Percentiles rank a stretch among this genome's conserved stretches.
Evolutionary conservation across 2,797 vertebrate genomes (phyloP).

Genomic region (Amphiprion clarkii): DNA sequence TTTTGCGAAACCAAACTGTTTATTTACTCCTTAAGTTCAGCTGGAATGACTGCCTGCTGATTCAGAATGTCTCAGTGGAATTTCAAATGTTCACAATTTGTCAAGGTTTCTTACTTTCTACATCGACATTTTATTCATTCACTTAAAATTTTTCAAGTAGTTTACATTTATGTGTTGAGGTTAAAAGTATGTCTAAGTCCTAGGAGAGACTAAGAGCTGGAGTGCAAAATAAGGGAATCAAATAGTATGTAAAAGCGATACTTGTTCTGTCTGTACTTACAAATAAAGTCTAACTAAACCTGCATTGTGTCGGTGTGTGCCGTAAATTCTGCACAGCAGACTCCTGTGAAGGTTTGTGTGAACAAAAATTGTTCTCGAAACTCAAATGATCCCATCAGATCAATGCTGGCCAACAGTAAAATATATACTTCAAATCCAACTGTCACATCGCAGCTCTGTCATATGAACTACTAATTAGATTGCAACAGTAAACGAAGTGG

Average conservation of each 20-base stretch:
- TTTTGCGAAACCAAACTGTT: conserved; percentile 52
- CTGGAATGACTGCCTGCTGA: background rate
- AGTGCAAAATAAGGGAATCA: conserved; percentile 43
- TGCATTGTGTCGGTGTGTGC: background rate
- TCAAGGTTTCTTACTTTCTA: conserved; percentile 12
- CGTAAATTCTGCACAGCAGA: background rate
- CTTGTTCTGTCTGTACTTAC: conserved; percentile 61
- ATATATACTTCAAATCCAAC: conserved; percentile 6
- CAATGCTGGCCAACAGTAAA: background rate
- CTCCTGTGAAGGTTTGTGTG: background rate
- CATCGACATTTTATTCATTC: conserved; percentile 5
- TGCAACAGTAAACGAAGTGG: conserved; percentile 10
- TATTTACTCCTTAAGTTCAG: conserved; percentile 31
- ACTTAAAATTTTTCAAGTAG: conserved; percentile 23
- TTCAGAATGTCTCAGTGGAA: conserved; percentile 11
- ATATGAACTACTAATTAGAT: conserved; percentile 21
- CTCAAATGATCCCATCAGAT: conserved; percentile 6
- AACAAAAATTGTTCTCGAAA: background rate
- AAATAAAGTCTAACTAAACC: conserved; percentile 65
- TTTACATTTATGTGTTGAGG: conserved; percentile 42
- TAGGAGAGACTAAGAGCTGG: conserved; percentile 16
- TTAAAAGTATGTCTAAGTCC: conserved; percentile 19
- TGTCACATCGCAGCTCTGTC: conserved; percentile 13
- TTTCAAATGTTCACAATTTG: conserved; percentile 21
- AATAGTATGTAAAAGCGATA: conserved; percentile 13